A percentile compares a stretch with the other conserved stretches of the same genome.
These are phyloP conservation scores for Ellobium chinense DNA, from an alignment of 2,888 invertebrate genomes.

Conservation along the genomic window DNA sequence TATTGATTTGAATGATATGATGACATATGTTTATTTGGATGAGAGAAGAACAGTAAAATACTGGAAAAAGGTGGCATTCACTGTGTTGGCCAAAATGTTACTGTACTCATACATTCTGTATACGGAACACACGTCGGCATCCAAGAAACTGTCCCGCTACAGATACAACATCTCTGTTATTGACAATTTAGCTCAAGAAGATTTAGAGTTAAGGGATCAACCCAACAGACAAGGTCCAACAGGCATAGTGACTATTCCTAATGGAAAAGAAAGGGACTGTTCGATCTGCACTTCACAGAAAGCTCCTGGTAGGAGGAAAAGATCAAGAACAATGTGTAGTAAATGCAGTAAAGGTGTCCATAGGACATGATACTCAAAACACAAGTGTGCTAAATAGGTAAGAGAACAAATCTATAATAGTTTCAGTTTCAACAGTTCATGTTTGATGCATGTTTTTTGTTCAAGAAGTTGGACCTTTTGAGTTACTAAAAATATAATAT, in stretches of 20 bases:
- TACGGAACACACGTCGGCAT: background rate
- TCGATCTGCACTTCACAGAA: background rate
- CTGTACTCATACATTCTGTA: background rate
- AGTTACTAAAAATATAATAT: too few relatives aligned
- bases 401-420: too few relatives aligned
- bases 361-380: background rate
- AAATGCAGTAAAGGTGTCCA: background rate
- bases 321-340: background rate
- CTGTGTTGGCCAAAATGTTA: background rate
- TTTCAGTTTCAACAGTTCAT: too few relatives aligned
- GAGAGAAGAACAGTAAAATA: constrained; percentile 27
- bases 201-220: too few relatives aligned
- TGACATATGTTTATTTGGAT: constrained; percentile 10
- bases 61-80: background rate
- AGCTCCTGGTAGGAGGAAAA: background rate
- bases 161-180: too few relatives aligned
- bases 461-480: too few relatives aligned
- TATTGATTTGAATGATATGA: constrained; percentile 20
- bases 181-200: too few relatives aligned
- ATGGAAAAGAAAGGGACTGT: background rate
- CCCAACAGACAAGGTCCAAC: too few relatives aligned
- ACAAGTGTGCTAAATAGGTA: too few relatives aligned
- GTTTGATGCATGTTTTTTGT: too few relatives aligned
- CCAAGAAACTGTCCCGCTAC: background rate
- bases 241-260: too few relatives aligned